Percentiles rank a stretch among this genome's conserved stretches.
phyloP scores from a whole-genome alignment of 1,140 invertebrate species.

The Trachelipus rathkii region DNA sequence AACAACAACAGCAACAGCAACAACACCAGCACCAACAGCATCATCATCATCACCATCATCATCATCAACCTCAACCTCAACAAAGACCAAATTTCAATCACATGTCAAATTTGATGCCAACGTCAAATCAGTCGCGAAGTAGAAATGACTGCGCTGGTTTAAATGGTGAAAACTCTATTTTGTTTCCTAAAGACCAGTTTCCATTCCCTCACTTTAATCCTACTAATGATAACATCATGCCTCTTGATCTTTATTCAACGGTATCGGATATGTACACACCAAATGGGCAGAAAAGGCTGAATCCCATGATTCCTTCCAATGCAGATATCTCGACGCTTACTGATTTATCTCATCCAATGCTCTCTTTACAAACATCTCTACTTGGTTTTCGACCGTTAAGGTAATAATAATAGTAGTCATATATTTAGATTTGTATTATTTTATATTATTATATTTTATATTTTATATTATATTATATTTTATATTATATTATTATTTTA shows the following conservation, averaged over 20 bases:
- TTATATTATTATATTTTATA: too few species aligned
- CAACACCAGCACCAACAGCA: too few species aligned
- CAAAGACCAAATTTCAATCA: too few species aligned
- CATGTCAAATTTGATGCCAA: background rate
- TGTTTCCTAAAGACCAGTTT: constrained; percentile 32
- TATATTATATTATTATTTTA: too few species aligned
- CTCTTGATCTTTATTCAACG: constrained; percentile 32
- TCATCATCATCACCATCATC: too few species aligned
- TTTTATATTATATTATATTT: too few species aligned
- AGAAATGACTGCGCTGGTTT: background rate
- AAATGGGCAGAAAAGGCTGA: constrained; percentile 29
- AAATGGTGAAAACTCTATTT: background rate
- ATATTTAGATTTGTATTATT: too few species aligned
- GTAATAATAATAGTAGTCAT: constrained; percentile 26
- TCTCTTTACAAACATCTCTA: constrained; percentile 36
- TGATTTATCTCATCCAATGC: constrained; percentile 33
- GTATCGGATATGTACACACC: constrained; percentile 34
- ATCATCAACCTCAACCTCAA: too few species aligned
- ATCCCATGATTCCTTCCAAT: constrained; percentile 33
- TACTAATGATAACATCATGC: constrained; percentile 31
- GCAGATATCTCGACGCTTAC: constrained; percentile 32
- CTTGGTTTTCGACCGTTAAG: constrained; percentile 39
- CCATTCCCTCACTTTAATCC: constrained; percentile 35
- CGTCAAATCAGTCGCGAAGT: background rate
- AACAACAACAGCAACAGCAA: too few species aligned